Evolutionary conservation across 2,113 vertebrate genomes (phyloP), one percentile per base, ranked within the genome.

Genomic region (Pithys albifrons): DNA sequence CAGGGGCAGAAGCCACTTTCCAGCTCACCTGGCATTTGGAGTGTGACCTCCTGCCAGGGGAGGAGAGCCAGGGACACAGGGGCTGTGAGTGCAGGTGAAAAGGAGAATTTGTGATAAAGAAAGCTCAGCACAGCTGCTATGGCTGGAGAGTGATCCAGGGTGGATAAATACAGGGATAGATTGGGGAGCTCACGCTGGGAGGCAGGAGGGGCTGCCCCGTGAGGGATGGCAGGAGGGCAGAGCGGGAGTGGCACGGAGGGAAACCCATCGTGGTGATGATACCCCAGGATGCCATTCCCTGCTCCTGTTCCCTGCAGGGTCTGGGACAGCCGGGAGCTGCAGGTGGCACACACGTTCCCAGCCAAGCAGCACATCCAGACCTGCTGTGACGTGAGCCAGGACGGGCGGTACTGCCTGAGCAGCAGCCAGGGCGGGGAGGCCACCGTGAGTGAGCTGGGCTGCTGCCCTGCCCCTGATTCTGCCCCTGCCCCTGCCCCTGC

Each of bases 301-400:
- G 0, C 14, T 55, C 35, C 14, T 2, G 7, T 73, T 54, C 58
- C 57, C 80, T 84, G 39, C 98, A 99, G 99, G 96, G 94, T 99
- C 43, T 99, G 99, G 99, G 99, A 99, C 97, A 99, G 98, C 93
- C 98, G 99, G 64, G 94, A 97, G 7, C 99, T 99, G 97, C 98
- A 98, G 97, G 98, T 99, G 75, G 98, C 98, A n/a, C 98, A 99
- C 82, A 88, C 97, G 0, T 99, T 99, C 91, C 99, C 99, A 10
- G 91, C 98, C 69, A 99, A 99, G 98, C 98, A 97, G 93, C 98
- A 99, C 95, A 99, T 99, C 59, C 99, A 99, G 98, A 99, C 98
- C 3, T 98, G 99, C 98, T 99, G 99, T 54, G 99, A 98, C 4
- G 98, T 98, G 86, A 99, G 98, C 90, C 81, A 84, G 37, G 99